Percentiles rank a stretch among this genome's conserved stretches.
These are phyloP conservation scores for Leucophora obtusa DNA, from an alignment of 2,888 invertebrate species.

Conservation along the genomic window DNA sequence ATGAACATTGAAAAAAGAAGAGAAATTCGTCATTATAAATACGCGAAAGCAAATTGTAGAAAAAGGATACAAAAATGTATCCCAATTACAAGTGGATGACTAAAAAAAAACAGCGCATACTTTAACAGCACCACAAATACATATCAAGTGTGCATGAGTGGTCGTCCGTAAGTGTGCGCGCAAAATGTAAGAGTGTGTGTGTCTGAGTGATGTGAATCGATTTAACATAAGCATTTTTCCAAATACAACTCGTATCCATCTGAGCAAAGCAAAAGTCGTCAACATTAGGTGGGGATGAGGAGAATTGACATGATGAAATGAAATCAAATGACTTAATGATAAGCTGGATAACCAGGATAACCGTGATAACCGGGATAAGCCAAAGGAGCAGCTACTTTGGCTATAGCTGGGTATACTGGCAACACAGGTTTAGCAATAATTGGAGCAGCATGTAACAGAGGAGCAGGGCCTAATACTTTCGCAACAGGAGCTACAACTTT, in stretches of 20 bases:
- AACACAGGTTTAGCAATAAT: slow-evolving; percentile 72
- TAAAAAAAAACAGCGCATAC: slow-evolving; percentile 48
- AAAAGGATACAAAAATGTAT: not conserved
- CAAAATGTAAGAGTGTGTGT: not conserved
- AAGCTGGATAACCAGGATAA: slow-evolving; percentile 37
- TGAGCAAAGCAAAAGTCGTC: slow-evolving; percentile 64
- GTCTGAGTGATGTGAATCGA: slow-evolving; percentile 43
- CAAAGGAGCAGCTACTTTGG: slow-evolving; percentile 68
- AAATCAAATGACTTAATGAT: slow-evolving; percentile 53
- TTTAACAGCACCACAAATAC: slow-evolving; percentile 1
- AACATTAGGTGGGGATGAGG: slow-evolving; percentile 64
- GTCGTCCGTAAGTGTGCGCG: not conserved
- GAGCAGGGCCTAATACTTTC: slow-evolving; percentile 76
- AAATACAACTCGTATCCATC: slow-evolving; percentile 8
- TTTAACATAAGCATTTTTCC: slow-evolving; percentile 45
- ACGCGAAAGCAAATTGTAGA: slow-evolving; percentile 31
- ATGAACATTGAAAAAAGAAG: slow-evolving; percentile 48
- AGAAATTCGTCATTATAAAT: slow-evolving; percentile 47
- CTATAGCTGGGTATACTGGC: slow-evolving; percentile 68
- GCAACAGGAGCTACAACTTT: slow-evolving; percentile 74
- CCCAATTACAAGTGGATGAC: slow-evolving; percentile 34
- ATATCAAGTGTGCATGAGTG: not conserved
- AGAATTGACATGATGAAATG: slow-evolving; percentile 50
- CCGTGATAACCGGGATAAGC: slow-evolving; percentile 62
- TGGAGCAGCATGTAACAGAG: slow-evolving; percentile 64